Evolutionary conservation across 1,140 invertebrate species (phyloP).

Genomic region (Holotrichia oblita): DNA sequence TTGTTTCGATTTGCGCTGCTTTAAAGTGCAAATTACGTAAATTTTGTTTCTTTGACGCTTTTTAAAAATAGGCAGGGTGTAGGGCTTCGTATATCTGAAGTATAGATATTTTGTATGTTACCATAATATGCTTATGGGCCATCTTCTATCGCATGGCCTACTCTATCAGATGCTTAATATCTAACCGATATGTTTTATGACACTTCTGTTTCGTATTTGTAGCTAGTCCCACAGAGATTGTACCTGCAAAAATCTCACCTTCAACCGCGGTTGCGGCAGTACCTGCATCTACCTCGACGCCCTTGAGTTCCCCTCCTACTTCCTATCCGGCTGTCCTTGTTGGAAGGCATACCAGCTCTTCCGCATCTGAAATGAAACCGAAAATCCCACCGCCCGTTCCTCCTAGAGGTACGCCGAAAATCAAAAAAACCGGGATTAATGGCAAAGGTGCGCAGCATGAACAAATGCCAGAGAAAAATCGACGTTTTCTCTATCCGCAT

Average conservation of each 20-base stretch:
- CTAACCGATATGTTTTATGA: background rate
- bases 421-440: constrained; percentile 63
- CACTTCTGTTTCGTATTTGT: constrained; percentile 26
- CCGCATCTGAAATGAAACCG: constrained; percentile 64
- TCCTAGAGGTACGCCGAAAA: constrained; percentile 77
- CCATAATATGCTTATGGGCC: too few relatives aligned
- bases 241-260: constrained; percentile 51
- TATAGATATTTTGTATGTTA: too few relatives aligned
- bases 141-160: too few relatives aligned
- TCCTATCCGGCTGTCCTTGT: constrained; percentile 64
- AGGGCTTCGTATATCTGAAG: too few relatives aligned
- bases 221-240: constrained; percentile 49
- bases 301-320: constrained; percentile 68
- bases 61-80: too few relatives aligned
- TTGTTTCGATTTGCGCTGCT: too few relatives aligned
- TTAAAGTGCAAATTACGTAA: too few relatives aligned
- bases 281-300: constrained; percentile 64
- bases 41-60: too few relatives aligned
- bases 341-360: constrained; percentile 56
- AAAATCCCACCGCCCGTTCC: constrained; percentile 83
- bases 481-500: background rate
- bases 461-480: constrained; percentile 5
- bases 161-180: too few relatives aligned
- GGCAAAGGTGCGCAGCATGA: constrained; percentile 57
- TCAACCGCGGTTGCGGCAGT: constrained; percentile 59